phyloP scores from a whole-genome alignment of 2,888 invertebrate species.

The Oscheius sp. region DNA sequence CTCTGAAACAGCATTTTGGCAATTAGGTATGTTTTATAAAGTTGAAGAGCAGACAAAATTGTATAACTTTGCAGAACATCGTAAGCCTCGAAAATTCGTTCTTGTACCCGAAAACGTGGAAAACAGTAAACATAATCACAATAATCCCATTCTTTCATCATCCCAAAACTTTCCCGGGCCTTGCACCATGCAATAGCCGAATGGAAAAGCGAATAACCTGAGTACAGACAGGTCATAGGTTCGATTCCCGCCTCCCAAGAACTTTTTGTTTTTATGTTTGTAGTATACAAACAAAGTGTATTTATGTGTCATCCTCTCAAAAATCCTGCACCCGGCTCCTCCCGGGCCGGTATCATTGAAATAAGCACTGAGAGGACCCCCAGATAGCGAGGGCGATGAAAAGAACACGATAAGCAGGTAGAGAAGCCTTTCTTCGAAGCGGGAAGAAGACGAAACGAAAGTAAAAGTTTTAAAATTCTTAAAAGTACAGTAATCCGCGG shows the following conservation, averaged over 20 bases:
- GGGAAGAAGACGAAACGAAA: slow-evolving; percentile 6
- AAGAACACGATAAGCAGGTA: slow-evolving; percentile 5
- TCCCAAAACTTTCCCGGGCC: no score
- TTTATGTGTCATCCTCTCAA: no score
- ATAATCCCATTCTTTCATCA: no score
- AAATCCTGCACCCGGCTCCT: not conserved
- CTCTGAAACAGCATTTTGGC: not conserved
- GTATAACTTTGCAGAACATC: no score
- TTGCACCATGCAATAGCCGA: not conserved
- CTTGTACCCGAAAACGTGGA: no score
- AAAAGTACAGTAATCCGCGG: not conserved
- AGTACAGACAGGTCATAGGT: not conserved
- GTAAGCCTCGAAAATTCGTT: no score
- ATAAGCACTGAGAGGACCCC: not conserved
- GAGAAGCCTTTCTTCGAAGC: not conserved
- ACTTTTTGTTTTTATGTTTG: not conserved
- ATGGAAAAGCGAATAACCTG: not conserved
- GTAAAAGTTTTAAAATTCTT: slow-evolving; percentile 7
- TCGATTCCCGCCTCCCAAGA: not conserved
- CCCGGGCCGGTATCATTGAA: slow-evolving; percentile 16
- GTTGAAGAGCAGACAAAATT: no score
- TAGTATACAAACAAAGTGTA: not conserved
- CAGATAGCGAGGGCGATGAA: slow-evolving; percentile 17
- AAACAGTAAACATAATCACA: no score
- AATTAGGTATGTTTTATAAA: not conserved